Base-by-base conservation (phyloP, 2,888 invertebrate genomes). In the Charanyca ferruginea region DNA sequence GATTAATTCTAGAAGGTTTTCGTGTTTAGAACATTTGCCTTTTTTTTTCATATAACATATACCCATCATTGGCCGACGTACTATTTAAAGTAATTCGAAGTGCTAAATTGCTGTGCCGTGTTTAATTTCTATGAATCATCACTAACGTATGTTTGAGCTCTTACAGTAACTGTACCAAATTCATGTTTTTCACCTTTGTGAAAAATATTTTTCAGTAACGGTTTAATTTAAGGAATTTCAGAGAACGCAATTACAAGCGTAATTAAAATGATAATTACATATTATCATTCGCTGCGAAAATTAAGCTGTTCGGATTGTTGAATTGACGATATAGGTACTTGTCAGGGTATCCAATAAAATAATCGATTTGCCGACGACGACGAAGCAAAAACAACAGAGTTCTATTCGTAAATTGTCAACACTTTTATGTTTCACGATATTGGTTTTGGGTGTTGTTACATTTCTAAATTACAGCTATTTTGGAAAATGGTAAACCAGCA, bases 391-490 rank as follows among this genome's bases (percentile, higher is more conserved):
- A 51, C 54, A 62, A 63, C 20, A 0, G 42, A 44, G 11, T 18
- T 45, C 41, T 58, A 25, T 49, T 49, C 60, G 42, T 44, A 54
- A 28, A 65, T 51, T 54, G 48, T 45, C 57, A 57, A 58, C 61
- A 58, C 49, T 62, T 76, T 53, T 52, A 58, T 55, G 44, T 57
- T 76, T 65, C 51, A 61, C 61, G 42, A 61, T 53, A 65, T 38
- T 54, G 60, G 18, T 61, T 64, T 64, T 23, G 7, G 23, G 8
- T 70, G 48, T 60, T 49, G 35, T 54, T 64, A 45, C 44, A 53
- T 53, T 32, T 57, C 58, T 38, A 53, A 64, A 57, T 64, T 9
- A 28, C 55, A 35, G 8, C 16, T 18, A 25, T 61, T 68, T 72
- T 51, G 41, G 41, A 0, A 54, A 62, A 63, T 35, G 42, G 48